Base-by-base conservation (phyloP, 2,797 vertebrate species). In the Momotus momota region DNA sequence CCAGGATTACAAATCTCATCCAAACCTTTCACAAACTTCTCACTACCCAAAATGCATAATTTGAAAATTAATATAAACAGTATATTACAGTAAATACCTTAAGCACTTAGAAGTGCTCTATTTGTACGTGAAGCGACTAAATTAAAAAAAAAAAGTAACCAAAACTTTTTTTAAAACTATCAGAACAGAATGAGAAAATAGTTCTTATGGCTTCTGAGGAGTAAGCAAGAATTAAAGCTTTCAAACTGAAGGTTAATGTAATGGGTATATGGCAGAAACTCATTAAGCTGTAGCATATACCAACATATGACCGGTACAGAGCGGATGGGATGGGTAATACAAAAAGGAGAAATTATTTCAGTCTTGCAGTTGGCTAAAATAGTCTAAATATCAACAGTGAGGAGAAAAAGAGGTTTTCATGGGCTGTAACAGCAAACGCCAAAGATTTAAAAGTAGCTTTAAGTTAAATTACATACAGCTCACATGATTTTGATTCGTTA, bases 251-350 rank as follows among this genome's bases (percentile, higher is more conserved):
- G n/a, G 29, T 86, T 48, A 69, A 7, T 57, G 16, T 21, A 83
- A 75, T 2, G 17, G 27, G 5, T 52, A 40, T 29, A 49, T 22
- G n/a, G 75, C 25, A 95, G 79, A 58, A 25, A 10, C 10, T 95
- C 64, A 65, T 70, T 85, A 90, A 87, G 21, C 19, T 81, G 54
- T 12, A 79, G 40, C 40, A 74, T 16, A 61, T 43, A 72, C 6
- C 33, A 74, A 48, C 20, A 26, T 35, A 69, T 26, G 51, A 96
- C 55, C 66, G 84, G 65, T 78, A 90, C 57, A 94, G 35, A 88
- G 95, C 97, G 98, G 98, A 98, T 97, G 97, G 97, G 98, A 97
- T 82, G 93, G 96, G 97, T 97, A 98, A 98, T 97, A 98, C 93
- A 96, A 98, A 98, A 98, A 98, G 90, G 86, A 94, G 96, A 96